A percentile compares a stretch with the other conserved stretches of the same genome.
Evolutionary conservation across 2,113 vertebrate genomes (phyloP).

Genomic region (Marmota monax): DNA sequence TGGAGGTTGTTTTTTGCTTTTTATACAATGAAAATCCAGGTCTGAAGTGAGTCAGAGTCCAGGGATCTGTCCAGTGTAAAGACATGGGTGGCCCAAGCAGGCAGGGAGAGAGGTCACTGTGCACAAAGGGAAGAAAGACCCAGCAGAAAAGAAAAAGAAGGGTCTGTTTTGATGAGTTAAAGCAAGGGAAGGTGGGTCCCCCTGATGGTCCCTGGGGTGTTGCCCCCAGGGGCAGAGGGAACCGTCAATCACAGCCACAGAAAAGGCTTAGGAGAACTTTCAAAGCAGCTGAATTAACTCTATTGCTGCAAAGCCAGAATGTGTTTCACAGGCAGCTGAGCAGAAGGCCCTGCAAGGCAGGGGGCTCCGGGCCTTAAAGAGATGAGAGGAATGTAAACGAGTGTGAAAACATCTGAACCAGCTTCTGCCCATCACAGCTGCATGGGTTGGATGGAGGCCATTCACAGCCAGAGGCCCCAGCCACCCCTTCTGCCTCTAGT

Average conservation of each 20-base stretch:
- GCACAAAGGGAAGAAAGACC: slow-evolving; percentile 63
- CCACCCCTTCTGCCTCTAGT: slow-evolving; percentile 24
- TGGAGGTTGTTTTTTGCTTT: slow-evolving; percentile 12
- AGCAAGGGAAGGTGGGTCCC: slow-evolving; percentile 57
- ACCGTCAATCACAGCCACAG: slow-evolving; percentile 73
- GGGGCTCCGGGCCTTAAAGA: slow-evolving; percentile 79
- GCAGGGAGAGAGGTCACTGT: slow-evolving; percentile 41
- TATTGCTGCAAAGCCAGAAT: slow-evolving; percentile 62
- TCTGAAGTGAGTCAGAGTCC: neutral
- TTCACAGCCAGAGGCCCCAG: slow-evolving; percentile 64
- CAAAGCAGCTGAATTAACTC: slow-evolving; percentile 77
- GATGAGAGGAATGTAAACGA: slow-evolving; percentile 81
- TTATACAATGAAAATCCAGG: neutral
- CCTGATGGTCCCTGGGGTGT: slow-evolving; percentile 60
- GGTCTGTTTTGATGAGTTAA: slow-evolving; percentile 69
- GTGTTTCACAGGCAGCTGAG: slow-evolving; percentile 81
- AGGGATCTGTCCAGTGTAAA: slow-evolving; percentile 42
- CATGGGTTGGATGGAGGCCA: slow-evolving; percentile 41
- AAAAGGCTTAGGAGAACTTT: slow-evolving; percentile 76
- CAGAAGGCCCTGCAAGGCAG: slow-evolving; percentile 77
- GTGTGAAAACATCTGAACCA: slow-evolving; percentile 76
- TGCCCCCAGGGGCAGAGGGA: slow-evolving; percentile 67
- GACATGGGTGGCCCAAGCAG: slow-evolving; percentile 53
- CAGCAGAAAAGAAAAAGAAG: slow-evolving; percentile 47
- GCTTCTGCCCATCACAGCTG: slow-evolving; percentile 55